Conservation (phyloP, 1,140 invertebrate genomes). For the Brachionus rubens region DNA sequence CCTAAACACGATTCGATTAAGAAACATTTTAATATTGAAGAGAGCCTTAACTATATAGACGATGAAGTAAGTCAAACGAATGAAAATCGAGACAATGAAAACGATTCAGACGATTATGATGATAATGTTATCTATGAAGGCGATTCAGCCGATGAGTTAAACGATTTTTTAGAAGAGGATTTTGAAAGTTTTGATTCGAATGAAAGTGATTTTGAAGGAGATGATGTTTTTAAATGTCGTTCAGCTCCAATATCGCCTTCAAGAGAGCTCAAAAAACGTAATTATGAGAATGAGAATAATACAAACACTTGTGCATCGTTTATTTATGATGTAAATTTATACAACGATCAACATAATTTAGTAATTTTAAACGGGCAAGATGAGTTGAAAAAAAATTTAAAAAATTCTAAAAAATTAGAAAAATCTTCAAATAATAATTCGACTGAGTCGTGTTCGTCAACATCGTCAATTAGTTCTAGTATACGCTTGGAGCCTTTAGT, state of each 20-base stretch:
- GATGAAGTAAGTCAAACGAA: slow-evolving; percentile 8
- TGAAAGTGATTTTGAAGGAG: neutral
- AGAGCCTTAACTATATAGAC: slow-evolving; percentile 14
- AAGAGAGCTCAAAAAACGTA: neutral
- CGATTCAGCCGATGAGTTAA: slow-evolving; percentile 32
- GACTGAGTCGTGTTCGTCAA: neutral
- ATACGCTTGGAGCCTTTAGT: neutral
- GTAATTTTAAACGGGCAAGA: slow-evolving; percentile 15
- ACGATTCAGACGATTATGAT: slow-evolving; percentile 3
- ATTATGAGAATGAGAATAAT: neutral
- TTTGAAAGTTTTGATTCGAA: slow-evolving; percentile 23
- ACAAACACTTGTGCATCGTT: neutral
- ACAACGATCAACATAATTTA: slow-evolving; percentile 36
- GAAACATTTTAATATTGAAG: slow-evolving; percentile 9
- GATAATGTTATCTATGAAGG: slow-evolving; percentile 42
- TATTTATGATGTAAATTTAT: slow-evolving; percentile 37
- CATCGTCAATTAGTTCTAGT: slow-evolving; percentile 6
- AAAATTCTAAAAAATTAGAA: neutral
- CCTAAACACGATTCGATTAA: neutral
- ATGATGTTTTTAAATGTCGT: neutral
- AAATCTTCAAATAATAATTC: neutral
- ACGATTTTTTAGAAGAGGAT: slow-evolving; percentile 19
- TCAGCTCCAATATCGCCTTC: neutral
- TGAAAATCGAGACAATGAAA: neutral
- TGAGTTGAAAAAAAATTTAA: slow-evolving; percentile 1